phyloP scores from a whole-genome alignment of 2,113 vertebrate genomes.

The Leucosticte australis region DNA sequence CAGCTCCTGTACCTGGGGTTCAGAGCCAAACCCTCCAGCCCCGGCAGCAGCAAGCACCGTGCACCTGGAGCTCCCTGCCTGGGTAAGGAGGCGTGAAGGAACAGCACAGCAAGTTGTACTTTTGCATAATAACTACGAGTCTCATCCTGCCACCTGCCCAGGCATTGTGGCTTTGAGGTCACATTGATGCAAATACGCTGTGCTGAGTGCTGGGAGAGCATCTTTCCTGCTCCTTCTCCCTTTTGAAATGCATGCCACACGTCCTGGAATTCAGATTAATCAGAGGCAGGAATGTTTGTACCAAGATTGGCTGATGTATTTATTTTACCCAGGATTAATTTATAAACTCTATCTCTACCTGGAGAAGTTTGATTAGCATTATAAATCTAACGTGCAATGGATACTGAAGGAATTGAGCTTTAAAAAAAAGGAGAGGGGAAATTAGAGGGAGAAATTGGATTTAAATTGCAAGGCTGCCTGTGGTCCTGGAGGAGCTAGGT shows the following conservation, averaged over 20 bases:
- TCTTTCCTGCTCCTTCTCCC: not conserved
- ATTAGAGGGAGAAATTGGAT: not conserved
- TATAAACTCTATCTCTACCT: constrained; percentile 17
- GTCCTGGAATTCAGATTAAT: not conserved
- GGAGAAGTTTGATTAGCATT: constrained; percentile 29
- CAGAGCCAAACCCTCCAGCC: not conserved
- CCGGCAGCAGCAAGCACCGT: fast-evolving
- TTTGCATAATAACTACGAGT: not conserved
- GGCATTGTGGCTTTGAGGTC: not conserved
- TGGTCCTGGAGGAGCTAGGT: not conserved
- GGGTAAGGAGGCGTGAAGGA: not conserved
- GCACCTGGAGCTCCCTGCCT: not conserved
- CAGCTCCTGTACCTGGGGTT: not conserved
- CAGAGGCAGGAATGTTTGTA: constrained; percentile 26
- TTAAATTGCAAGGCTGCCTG: not conserved
- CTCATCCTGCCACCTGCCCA: not conserved
- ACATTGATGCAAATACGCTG: not conserved
- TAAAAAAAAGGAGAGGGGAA: not conserved
- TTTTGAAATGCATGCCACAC: not conserved
- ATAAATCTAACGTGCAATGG: not conserved
- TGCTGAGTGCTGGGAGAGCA: not conserved
- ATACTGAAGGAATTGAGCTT: not conserved
- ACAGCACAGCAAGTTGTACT: not conserved
- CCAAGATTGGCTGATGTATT: constrained; percentile 26
- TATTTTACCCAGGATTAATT: constrained; percentile 45